Base-by-base conservation (phyloP, 2,797 vertebrate species). In the Lemur catta region DNA sequence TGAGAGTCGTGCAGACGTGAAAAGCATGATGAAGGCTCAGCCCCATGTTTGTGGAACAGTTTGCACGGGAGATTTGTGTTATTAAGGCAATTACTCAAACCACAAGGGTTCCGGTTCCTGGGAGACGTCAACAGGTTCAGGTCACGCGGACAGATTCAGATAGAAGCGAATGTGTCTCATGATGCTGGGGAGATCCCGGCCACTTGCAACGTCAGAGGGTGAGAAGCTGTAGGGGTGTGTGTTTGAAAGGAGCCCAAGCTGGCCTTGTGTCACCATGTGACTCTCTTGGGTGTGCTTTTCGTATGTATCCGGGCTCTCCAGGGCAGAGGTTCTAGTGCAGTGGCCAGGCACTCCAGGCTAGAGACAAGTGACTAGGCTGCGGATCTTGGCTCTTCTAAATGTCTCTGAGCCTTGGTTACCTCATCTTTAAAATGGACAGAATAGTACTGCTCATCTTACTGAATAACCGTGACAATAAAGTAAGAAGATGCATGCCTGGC, bases 1-100 rank as follows among this genome's bases (percentile, higher is more conserved):
- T 8, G 6, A 20, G 57, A 12, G 15, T 28, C 9, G 2, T 4
- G 5, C 7, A 50, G 61, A 22, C 1, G 3, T n/a, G 2, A 59
- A 41, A 50, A 55, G 24, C 61, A 3, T 20, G 3, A 7, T 0
- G 11, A 38, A 26, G 43, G 24, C 18, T n/a, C 63, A 55, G 52
- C 13, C n/a, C 43, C 24, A 2, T 52, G 26, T 38, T 7, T 48
- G 26, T 11, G 57, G 17, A 7, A 38, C 18, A 55, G 33, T 6
- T 3, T 17, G 50, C 52, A 35, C 0, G 4, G 43, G 9, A 67
- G 41, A 72, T 17, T 3, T 33, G 14, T 3, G 3, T 78, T 50
- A 22, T 8, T 71, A 48, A n/a, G 86, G 89, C 9, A 52, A 9
- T 72, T 35, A 33, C 11, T 81, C 24, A 28, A 10, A 28, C 35